A percentile compares a stretch with the other conserved stretches of the same genome.
Evolutionary conservation across 2,888 invertebrate species (phyloP).

Genomic region (Opisthograptis luteolata): DNA sequence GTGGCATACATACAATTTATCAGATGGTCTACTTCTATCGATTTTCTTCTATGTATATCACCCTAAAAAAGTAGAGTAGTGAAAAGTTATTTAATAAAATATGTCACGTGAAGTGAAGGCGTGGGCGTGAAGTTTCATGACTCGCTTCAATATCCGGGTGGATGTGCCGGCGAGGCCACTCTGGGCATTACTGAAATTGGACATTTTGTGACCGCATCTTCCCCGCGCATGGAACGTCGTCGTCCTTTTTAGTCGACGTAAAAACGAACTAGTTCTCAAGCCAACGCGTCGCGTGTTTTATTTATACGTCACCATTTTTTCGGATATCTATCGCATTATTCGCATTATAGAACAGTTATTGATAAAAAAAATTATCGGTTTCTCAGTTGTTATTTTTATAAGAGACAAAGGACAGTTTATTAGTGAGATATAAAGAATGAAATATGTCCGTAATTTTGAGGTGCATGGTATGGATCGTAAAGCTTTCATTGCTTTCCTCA

Average conservation of each 20-base stretch:
- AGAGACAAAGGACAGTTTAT: slow-evolving; percentile 16
- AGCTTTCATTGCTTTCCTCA: slow-evolving; percentile 13
- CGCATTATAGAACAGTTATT: too few relatives aligned
- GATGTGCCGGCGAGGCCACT: background rate
- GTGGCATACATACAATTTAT: too few relatives aligned
- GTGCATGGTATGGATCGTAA: slow-evolving; percentile 9
- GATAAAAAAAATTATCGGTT: too few relatives aligned
- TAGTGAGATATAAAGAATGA: background rate
- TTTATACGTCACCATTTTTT: slow-evolving; percentile 4
- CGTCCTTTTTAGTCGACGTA: too few relatives aligned
- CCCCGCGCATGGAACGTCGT: background rate
- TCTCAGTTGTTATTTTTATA: too few relatives aligned
- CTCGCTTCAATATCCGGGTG: slow-evolving; percentile 23
- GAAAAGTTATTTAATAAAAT: slow-evolving; percentile 52
- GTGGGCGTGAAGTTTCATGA: slow-evolving; percentile 60
- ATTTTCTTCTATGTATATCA: too few relatives aligned
- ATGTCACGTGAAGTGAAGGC: slow-evolving; percentile 53
- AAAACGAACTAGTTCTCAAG: too few relatives aligned
- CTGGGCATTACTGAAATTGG: slow-evolving; percentile 8
- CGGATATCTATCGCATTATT: background rate
- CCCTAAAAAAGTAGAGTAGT: too few relatives aligned
- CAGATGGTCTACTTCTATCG: too few relatives aligned
- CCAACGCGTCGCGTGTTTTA: too few relatives aligned
- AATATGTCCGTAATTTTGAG: slow-evolving; percentile 5
- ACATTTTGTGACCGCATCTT: slow-evolving; percentile 3